Base-by-base conservation (phyloP, 2,888 invertebrate genomes). In the Stenodera caucasica region DNA sequence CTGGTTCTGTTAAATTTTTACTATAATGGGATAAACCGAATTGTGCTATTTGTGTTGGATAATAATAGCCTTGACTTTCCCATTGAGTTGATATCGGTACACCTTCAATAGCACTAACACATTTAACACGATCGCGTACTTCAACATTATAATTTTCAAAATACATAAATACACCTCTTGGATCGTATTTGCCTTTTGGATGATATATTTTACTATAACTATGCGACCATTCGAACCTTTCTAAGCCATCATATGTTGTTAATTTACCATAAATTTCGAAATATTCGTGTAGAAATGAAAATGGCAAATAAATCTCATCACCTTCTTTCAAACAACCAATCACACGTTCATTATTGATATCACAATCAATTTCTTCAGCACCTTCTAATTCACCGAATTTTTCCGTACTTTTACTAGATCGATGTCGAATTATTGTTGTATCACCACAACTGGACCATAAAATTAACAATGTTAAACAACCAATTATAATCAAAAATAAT, bases 61-160 rank as follows among this genome's bases (percentile, higher is more conserved):
- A 99, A 80, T 90, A 96, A 80, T 98, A 98, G 0, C 98, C 98
- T 65, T 89, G 88, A 33, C 91, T 90, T 72, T 96, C 94, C 99
- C 99, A 99, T 77, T 97, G 97, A 0, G 92, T 94, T n/a, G 95
- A 95, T 56, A 97, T 90, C 0, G 97, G 97, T 14, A 97, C 96
- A 73, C 97, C 97, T 76, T 96, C 94, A 12, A 87, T 87, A 0
- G 92, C 98, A 80, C 94, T 96, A 71, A 99, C 91, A 80, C 97
- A 98, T 80, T 97, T 96, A 0, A 99, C 98, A 59, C 98, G 84
- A 75, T 97, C 96, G 55, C 98, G 83, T 5, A 94, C 92, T 83
- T 98, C 98, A 0, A 99, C 98, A 80, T 97, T 98, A 81, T 98
- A 98, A 79, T 96, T 95, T 76, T 96, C 96, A 81, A 99, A 99